Evolutionary conservation across 2,797 vertebrate species (phyloP).

Genomic region (Trichosurus vulpecula): DNA sequence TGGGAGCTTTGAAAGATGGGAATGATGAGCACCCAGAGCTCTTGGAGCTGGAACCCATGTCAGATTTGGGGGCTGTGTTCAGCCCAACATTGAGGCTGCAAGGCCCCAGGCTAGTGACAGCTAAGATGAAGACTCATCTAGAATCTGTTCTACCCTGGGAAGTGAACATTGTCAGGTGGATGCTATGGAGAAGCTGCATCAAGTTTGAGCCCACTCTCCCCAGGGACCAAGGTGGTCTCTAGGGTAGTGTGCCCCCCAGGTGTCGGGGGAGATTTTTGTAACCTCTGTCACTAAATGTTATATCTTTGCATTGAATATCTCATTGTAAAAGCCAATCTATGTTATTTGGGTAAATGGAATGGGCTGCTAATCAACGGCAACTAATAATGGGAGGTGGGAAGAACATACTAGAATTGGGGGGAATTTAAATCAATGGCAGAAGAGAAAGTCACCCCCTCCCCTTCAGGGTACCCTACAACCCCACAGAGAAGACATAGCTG

Average conservation of each 20-base stretch:
- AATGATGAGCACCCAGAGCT: neutral
- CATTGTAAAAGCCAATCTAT: neutral
- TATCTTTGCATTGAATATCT: neutral
- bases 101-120: neutral
- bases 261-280: neutral
- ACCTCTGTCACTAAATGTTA: neutral
- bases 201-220: neutral
- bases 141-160: too few species aligned
- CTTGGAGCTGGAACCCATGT: neutral
- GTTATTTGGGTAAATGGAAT: too few species aligned
- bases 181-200: neutral
- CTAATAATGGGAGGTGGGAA: neutral
- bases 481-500: neutral
- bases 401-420: neutral
- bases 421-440: neutral
- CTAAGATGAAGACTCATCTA: neutral
- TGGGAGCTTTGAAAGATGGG: neutral
- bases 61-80: neutral
- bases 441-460: neutral
- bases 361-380: neutral
- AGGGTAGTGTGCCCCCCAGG: neutral
- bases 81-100: neutral
- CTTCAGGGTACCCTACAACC: too few species aligned
- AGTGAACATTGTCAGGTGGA: neutral
- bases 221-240: neutral